A percentile compares a stretch with the other conserved stretches of the same genome.
Evolutionary conservation across 53 echinoderm and acorn worm species (phyloP).

Genomic region (Holothuria scabra): DNA sequence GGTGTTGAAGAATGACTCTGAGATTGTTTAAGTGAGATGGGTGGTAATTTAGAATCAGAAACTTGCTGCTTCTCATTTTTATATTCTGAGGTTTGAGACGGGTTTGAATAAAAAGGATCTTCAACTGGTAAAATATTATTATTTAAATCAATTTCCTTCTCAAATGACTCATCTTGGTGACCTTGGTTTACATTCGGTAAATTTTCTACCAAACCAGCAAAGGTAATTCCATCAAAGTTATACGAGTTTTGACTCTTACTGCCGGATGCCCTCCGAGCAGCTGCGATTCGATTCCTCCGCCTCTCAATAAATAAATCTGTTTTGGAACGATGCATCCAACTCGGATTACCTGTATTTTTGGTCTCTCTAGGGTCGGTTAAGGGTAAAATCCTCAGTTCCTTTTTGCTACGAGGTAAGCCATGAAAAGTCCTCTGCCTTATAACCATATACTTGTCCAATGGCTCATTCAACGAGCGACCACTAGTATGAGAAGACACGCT

Average conservation of each 20-base stretch:
- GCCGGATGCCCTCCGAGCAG: constrained; percentile 31
- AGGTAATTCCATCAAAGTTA: constrained; percentile 78
- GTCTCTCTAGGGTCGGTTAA: constrained; percentile 83
- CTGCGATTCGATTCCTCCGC: constrained; percentile 67
- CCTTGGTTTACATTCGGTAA: constrained; percentile 55
- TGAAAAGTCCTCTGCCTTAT: constrained; percentile 91
- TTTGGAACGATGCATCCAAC: constrained; percentile 93
- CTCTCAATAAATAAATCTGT: constrained; percentile 95
- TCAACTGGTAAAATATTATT: neutral
- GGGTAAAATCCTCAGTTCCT: constrained; percentile 73
- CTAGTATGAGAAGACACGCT: constrained; percentile 21
- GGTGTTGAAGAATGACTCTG: neutral
- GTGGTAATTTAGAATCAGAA: constrained; percentile 74
- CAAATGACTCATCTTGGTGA: neutral
- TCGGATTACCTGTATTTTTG: constrained; percentile 52
- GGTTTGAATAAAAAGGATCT: no score
- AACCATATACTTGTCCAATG: constrained; percentile 92
- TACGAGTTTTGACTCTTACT: constrained; percentile 31
- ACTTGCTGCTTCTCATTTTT: neutral
- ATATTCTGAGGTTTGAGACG: no score
- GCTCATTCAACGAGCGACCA: constrained; percentile 78
- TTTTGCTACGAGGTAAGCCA: constrained; percentile 74
- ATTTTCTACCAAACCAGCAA: constrained; percentile 75
- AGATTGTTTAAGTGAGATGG: constrained; percentile 62
- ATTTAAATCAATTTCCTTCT: neutral